Percentiles rank a stretch among this genome's conserved stretches.
phyloP scores from a whole-genome alignment of 2,113 vertebrate genomes.

The Osmerus mordax region DNA sequence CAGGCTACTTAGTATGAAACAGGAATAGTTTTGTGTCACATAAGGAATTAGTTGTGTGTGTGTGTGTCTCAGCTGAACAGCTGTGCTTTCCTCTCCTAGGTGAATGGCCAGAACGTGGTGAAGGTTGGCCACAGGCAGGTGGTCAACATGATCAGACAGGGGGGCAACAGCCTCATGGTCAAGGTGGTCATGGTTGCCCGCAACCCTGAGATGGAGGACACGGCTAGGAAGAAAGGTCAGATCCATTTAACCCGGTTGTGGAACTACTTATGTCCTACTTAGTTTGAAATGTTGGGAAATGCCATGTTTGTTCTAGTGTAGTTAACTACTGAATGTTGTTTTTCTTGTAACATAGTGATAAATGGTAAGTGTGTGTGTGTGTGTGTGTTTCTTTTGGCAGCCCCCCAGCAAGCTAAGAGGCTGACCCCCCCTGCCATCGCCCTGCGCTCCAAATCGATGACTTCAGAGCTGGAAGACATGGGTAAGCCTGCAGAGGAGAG shows the following conservation, averaged over 20 bases:
- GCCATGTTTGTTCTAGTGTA: too few species aligned
- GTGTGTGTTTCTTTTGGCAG: conserved; percentile 66
- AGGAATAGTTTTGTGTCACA: too few species aligned
- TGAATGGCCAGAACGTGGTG: conserved; percentile 89
- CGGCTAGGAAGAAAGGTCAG: conserved; percentile 82
- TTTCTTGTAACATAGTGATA: conserved; percentile 49
- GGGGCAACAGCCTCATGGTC: conserved; percentile 89
- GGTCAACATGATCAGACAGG: conserved; percentile 92
- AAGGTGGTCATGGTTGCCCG: conserved; percentile 93
- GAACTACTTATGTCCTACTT: too few species aligned
- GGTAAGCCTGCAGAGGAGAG: conserved; percentile 66
- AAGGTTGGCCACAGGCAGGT: conserved; percentile 92
- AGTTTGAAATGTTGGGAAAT: too few species aligned
- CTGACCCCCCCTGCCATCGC: conserved; percentile 88
- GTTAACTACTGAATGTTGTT: conserved; percentile 27
- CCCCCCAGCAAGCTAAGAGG: conserved; percentile 84
- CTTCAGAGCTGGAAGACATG: conserved; percentile 92
- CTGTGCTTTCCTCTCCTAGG: conserved; percentile 62
- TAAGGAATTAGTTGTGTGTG: neutral
- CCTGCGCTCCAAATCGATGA: conserved; percentile 93
- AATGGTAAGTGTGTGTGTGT: conserved; percentile 54
- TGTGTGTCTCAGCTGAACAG: neutral
- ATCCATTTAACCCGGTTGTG: neutral
- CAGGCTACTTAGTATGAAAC: too few species aligned
- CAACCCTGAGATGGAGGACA: conserved; percentile 89